phyloP scores from a whole-genome alignment of 2,797 vertebrate species.

The Champsocephalus esox region DNA sequence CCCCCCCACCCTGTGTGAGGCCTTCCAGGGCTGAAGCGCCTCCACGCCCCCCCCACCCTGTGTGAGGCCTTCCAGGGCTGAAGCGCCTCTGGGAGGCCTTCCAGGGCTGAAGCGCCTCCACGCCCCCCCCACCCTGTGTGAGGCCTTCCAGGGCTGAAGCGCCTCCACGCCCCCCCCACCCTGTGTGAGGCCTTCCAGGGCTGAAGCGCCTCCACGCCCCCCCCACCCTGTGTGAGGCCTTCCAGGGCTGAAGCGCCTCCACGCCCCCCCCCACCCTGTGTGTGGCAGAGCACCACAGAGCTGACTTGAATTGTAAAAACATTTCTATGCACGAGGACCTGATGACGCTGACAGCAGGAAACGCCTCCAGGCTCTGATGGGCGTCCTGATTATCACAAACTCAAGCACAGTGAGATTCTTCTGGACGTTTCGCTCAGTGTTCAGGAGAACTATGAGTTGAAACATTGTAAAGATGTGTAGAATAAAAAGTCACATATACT shows the following conservation, averaged over 20 bases:
- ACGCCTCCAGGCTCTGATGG: neutral
- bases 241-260: slow-evolving; percentile 83
- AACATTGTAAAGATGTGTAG: neutral
- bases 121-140: too few relatives aligned
- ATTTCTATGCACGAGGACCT: slow-evolving; percentile 63
- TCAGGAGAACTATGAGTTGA: neutral
- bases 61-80: too few relatives aligned
- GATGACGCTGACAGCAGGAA: neutral
- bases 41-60: too few relatives aligned
- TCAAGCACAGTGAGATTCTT: neutral
- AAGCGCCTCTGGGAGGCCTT: too few relatives aligned
- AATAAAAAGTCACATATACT: neutral
- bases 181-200: slow-evolving; percentile 82
- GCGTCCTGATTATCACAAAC: neutral
- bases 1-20: neutral
- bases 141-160: too few relatives aligned
- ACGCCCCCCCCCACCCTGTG: neutral
- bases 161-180: too few relatives aligned
- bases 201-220: slow-evolving; percentile 65
- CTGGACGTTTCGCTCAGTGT: neutral
- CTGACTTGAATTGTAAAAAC: neutral
- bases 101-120: too few relatives aligned
- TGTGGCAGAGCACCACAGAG: too few relatives aligned
- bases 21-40: too few relatives aligned
- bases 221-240: slow-evolving; percentile 58